These are phyloP conservation scores for Megastigmus dorsalis DNA, from an alignment of 2,888 invertebrate species.

Conservation along the genomic window DNA sequence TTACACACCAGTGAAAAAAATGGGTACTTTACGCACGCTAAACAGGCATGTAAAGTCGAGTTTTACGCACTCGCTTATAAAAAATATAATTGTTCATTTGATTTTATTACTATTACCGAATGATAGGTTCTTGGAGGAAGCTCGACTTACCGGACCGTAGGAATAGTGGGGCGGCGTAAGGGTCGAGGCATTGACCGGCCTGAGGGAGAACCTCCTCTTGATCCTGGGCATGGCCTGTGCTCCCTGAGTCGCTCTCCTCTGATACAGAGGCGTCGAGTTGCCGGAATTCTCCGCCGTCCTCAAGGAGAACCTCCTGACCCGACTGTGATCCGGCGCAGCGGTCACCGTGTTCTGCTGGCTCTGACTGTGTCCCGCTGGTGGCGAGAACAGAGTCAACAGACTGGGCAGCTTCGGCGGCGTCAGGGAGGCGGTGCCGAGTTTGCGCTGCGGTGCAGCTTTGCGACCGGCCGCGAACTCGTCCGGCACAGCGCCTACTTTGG, in stretches of 20 bases:
- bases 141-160: conserved; percentile 34
- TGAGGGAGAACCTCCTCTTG: conserved; percentile 67
- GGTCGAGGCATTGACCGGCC: conserved; percentile 61
- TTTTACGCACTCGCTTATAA: too few relatives aligned
- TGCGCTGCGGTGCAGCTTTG: conserved; percentile 73
- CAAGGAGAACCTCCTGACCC: conserved; percentile 63
- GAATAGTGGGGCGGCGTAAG: conserved; percentile 23
- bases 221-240: conserved; percentile 59
- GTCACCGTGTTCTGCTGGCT: conserved; percentile 67
- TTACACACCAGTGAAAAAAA: too few relatives aligned
- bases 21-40: too few relatives aligned
- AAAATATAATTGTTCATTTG: too few relatives aligned
- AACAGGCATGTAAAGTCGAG: too few relatives aligned
- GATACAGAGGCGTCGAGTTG: conserved; percentile 59
- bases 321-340: conserved; percentile 28
- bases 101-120: too few relatives aligned
- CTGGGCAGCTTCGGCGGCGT: conserved; percentile 76
- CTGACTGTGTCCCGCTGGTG: conserved; percentile 60
- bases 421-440: conserved; percentile 77
- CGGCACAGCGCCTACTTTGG: conserved; percentile 73
- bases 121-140: background rate
- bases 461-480: conserved; percentile 60
- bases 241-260: conserved; percentile 62
- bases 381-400: conserved; percentile 75
- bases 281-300: conserved; percentile 60